Evolutionary conservation across 2,797 vertebrate genomes (phyloP).

Genomic region (Tarsius wallacei): DNA sequence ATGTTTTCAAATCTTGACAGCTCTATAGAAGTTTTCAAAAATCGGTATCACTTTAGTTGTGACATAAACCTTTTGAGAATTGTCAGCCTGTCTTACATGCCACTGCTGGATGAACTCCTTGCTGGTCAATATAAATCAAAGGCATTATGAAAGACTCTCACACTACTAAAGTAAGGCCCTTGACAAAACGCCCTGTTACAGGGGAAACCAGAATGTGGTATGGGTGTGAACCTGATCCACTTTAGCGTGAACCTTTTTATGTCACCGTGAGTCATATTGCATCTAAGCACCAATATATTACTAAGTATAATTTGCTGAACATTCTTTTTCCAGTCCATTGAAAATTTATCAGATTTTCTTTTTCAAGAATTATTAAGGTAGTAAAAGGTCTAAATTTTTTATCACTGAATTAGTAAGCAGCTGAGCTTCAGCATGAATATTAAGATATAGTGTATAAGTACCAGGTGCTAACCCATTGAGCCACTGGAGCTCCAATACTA

Average conservation of each 20-base stretch:
- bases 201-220: background rate
- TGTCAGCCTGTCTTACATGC: background rate
- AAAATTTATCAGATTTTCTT: constrained; percentile 74
- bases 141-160: background rate
- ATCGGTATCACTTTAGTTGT: background rate
- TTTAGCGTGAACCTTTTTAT: background rate
- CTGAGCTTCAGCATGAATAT: constrained; percentile 41
- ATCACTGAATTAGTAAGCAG: constrained; percentile 32
- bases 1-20: constrained; percentile 55
- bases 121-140: constrained; percentile 32
- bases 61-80: background rate
- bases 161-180: background rate
- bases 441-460: background rate
- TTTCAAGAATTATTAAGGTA: constrained; percentile 67
- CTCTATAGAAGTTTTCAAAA: background rate
- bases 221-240: background rate
- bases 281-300: constrained; percentile 43
- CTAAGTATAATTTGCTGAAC: constrained; percentile 62
- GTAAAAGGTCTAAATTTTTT: constrained; percentile 68
- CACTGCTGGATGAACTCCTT: background rate
- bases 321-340: constrained; percentile 60
- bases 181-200: background rate
- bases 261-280: background rate
- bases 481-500: no score
- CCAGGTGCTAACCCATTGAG: no score